A percentile compares a stretch with the other conserved stretches of the same genome.
Conservation (phyloP, 92 coral and sea anemone genomes). For the Umimayanthus kanabou region DNA sequence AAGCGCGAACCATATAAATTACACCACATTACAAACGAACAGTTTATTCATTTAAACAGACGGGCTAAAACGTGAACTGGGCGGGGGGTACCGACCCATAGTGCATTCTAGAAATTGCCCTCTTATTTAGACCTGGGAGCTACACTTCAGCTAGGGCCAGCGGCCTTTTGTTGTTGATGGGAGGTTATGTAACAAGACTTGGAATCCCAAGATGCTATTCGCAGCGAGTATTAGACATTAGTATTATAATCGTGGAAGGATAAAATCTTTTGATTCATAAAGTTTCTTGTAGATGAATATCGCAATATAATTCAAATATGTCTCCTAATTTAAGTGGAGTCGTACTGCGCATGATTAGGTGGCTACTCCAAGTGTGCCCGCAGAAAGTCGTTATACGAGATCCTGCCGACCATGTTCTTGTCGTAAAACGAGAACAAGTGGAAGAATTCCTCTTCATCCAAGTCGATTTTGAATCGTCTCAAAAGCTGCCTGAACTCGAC, state of each 20-base stretch:
- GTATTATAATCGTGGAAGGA: not conserved
- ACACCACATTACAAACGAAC: too few species aligned
- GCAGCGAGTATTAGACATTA: not conserved
- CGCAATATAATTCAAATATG: not conserved
- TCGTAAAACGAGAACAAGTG: conserved; percentile 92
- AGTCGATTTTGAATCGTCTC: conserved; percentile 74
- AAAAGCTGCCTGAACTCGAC: conserved; percentile 87
- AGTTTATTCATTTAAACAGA: too few species aligned
- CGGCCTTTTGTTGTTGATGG: not conserved
- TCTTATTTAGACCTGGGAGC: not conserved
- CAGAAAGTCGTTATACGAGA: conserved; percentile 91
- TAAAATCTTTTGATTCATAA: not conserved
- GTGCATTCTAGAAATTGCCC: not conserved
- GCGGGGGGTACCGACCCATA: not conserved
- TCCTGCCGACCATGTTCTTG: conserved; percentile 85
- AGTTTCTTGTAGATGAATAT: not conserved
- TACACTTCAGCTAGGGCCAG: not conserved
- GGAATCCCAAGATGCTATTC: too few species aligned
- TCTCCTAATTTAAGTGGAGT: not conserved
- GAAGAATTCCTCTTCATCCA: conserved; percentile 89
- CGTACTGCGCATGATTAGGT: not conserved
- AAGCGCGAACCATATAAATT: too few species aligned
- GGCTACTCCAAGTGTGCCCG: conserved; percentile 84
- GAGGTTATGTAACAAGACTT: not conserved
- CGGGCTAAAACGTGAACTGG: too few species aligned